Percentiles rank a stretch among this genome's conserved stretches.
Evolutionary conservation across 1,140 invertebrate genomes (phyloP).

Genomic region (Diabrotica undecimpunctata): DNA sequence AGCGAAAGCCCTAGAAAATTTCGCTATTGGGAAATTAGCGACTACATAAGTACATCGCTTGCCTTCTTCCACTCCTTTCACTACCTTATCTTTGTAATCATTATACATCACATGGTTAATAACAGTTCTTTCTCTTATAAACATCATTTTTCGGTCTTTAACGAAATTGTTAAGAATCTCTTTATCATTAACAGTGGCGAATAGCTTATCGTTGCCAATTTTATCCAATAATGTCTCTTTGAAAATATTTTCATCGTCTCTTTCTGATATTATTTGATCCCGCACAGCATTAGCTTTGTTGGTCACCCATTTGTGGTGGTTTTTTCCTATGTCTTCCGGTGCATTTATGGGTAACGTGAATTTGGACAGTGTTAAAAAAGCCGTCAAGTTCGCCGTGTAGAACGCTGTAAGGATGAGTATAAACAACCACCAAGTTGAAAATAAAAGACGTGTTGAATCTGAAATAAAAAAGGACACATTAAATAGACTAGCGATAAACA

Average conservation of each 20-base stretch:
- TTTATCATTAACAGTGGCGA: slow-evolving; percentile 23
- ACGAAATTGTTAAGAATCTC: slow-evolving; percentile 39
- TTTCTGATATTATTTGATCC: slow-evolving; percentile 30
- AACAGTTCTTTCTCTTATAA: slow-evolving; percentile 62
- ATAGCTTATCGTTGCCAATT: slow-evolving; percentile 8
- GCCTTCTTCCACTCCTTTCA: slow-evolving; percentile 54
- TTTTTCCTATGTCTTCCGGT: slow-evolving; percentile 63
- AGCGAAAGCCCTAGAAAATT: slow-evolving; percentile 63
- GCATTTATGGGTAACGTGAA: slow-evolving; percentile 74
- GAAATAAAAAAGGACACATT: slow-evolving; percentile 7
- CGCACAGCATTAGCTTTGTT: slow-evolving; percentile 64
- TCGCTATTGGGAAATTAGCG: slow-evolving; percentile 61
- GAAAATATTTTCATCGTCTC: neutral
- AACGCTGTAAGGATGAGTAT: slow-evolving; percentile 85
- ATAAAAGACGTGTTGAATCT: slow-evolving; percentile 79
- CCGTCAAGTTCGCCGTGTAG: slow-evolving; percentile 87
- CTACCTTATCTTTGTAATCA: slow-evolving; percentile 63
- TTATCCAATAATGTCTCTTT: neutral
- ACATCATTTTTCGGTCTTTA: slow-evolving; percentile 55
- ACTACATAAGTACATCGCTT: slow-evolving; percentile 69
- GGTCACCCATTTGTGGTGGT: slow-evolving; percentile 66
- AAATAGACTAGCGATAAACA: neutral
- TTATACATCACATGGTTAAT: slow-evolving; percentile 63
- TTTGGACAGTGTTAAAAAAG: slow-evolving; percentile 78
- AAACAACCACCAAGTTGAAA: slow-evolving; percentile 90